phyloP scores from a whole-genome alignment of 2,888 invertebrate genomes.

The Lochmaea crataegi region DNA sequence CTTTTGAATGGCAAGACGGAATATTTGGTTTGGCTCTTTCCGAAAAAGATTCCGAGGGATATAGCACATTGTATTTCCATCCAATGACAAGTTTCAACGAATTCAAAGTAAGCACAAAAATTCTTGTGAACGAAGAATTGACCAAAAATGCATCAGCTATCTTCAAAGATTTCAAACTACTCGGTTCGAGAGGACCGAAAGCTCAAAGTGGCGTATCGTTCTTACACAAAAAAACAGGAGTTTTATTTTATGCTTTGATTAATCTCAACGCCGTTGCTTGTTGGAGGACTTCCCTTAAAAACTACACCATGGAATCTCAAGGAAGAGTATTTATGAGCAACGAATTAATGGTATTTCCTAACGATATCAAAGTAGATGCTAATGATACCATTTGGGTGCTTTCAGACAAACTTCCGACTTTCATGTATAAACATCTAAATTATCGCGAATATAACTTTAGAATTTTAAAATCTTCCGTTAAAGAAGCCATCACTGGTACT shows the following conservation, averaged over 20 bases:
- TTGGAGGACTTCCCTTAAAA: slow-evolving; percentile 78
- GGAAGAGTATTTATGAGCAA: slow-evolving; percentile 79
- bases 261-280: slow-evolving; percentile 83
- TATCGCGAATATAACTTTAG: slow-evolving; percentile 77
- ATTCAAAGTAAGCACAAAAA: slow-evolving; percentile 78
- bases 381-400: slow-evolving; percentile 79
- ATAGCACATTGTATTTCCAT: slow-evolving; percentile 82
- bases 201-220: slow-evolving; percentile 81
- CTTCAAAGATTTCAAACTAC: slow-evolving; percentile 71
- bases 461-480: slow-evolving; percentile 75
- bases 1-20: slow-evolving; percentile 82
- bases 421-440: slow-evolving; percentile 75
- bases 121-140: slow-evolving; percentile 72
- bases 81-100: slow-evolving; percentile 82
- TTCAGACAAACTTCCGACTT: slow-evolving; percentile 78
- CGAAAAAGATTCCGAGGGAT: slow-evolving; percentile 73
- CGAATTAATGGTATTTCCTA: slow-evolving; percentile 78
- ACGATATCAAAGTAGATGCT: slow-evolving; percentile 81
- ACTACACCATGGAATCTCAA: slow-evolving; percentile 77
- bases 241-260: slow-evolving; percentile 79
- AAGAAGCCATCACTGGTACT: slow-evolving; percentile 78
- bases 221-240: slow-evolving; percentile 76
- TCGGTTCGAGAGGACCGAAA: slow-evolving; percentile 78
- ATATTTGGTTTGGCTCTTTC: slow-evolving; percentile 80
- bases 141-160: slow-evolving; percentile 63